These are phyloP conservation scores for Xanthia icteritia DNA, from an alignment of 2,888 invertebrate species.

Conservation along the genomic window DNA sequence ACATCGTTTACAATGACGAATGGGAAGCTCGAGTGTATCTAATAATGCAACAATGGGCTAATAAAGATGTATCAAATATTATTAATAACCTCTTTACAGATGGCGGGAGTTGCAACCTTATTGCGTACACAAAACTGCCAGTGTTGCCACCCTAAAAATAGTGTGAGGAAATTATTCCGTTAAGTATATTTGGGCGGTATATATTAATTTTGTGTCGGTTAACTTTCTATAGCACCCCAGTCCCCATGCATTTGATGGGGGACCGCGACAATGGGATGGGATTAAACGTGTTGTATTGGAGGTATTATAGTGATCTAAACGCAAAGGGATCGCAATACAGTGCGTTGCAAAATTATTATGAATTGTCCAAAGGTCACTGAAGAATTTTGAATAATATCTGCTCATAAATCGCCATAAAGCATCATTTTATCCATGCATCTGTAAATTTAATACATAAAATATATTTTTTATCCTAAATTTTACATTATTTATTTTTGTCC, in stretches of 20 bases:
- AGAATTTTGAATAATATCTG: conserved; percentile 5
- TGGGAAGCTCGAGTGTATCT: conserved; percentile 77
- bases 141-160: conserved; percentile 71
- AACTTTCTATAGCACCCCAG: conserved; percentile 76
- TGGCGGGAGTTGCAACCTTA: conserved; percentile 71
- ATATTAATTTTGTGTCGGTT: conserved; percentile 86
- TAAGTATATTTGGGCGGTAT: conserved; percentile 86
- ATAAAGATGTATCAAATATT: conserved; percentile 79
- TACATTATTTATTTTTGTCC: not conserved
- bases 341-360: conserved; percentile 55
- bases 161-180: conserved; percentile 78
- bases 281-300: conserved; percentile 87
- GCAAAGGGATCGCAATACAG: conserved; percentile 66
- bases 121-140: conserved; percentile 61
- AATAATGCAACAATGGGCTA: conserved; percentile 78
- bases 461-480: not conserved
- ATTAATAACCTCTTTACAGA: conserved; percentile 76
- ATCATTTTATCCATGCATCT: not conserved
- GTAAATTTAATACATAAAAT: not conserved
- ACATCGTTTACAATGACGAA: conserved; percentile 76
- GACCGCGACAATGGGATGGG: conserved; percentile 85
- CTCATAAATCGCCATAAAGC: not conserved
- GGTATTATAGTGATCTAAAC: conserved; percentile 84
- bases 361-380: conserved; percentile 13
- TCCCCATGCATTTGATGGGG: conserved; percentile 74